Evolutionary conservation across 2,888 invertebrate species (phyloP), one percentile per base, ranked within the genome.

Genomic region (Gerris lacustris): DNA sequence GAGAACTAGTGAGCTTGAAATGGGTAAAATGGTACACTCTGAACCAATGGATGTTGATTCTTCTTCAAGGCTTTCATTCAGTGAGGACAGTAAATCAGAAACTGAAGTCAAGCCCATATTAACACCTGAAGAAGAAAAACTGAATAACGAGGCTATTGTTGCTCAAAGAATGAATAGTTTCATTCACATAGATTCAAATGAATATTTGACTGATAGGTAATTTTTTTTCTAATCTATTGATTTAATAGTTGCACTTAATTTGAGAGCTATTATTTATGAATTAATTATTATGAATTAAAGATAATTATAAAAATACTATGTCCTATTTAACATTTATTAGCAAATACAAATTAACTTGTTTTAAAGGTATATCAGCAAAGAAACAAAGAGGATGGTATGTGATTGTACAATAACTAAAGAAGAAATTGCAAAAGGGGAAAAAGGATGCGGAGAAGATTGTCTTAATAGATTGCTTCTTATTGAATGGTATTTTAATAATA

Each of bases 381-480:
- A 96, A 80, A 92, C 93, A 0, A 90, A 91, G 76, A 88, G 92
- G 76, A 96, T 97, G 96, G 87, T 90, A 45, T 97, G 97, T 81
- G 97, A 97, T 81, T 98, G 97, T 80, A 91, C 92, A 78, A 84
- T 96, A 75, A 91, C 92, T 70, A 88, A 89, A 79, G 96, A 96
- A 76, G 97, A 97, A 79, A 84, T 92, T 74, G 86, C 86, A 64
- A 83, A 89, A 72, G 94, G 94, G 0, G 91, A 92, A 78, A 81
- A 87, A 73, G 95, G 94, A 9, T 98, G 98, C 80, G 96, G 94
- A 0, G 94, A 95, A 78, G 95, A 96, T 81, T 98, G 98, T 81
- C 86, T 98, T 55, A 98, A 98, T 83, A 87, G 96, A 79, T 85
- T 97, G 79, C 87, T 98, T n/a, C 93, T 96, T 91, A 96, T 98